Evolutionary conservation across 2,888 invertebrate genomes (phyloP).

Genomic region (Diogma glabrata): DNA sequence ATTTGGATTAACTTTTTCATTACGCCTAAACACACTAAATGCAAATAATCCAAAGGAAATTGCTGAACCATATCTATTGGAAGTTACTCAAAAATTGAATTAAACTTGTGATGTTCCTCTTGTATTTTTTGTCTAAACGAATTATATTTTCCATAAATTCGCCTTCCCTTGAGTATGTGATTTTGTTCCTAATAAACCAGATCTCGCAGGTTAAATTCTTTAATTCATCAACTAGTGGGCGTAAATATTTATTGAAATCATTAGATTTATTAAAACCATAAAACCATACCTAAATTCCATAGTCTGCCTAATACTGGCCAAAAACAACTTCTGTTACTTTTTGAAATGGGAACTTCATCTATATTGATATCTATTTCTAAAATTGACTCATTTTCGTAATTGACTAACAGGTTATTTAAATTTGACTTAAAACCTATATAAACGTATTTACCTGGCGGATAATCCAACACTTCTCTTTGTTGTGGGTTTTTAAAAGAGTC

Average conservation of each 20-base stretch:
- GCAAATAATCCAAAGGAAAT: neutral
- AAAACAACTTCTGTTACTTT: constrained; percentile 9
- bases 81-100: constrained; percentile 16
- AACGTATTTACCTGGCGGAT: constrained; percentile 3
- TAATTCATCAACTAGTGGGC: neutral
- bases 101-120: constrained; percentile 17
- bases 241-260: neutral
- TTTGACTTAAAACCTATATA: neutral
- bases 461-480: neutral
- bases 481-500: neutral
- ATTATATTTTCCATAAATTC: constrained; percentile 15
- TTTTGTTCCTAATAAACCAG: constrained; percentile 14
- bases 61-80: constrained; percentile 17
- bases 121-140: constrained; percentile 14
- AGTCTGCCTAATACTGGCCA: constrained; percentile 9
- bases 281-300: neutral
- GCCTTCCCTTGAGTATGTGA: constrained; percentile 14
- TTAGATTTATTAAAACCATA: neutral
- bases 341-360: constrained; percentile 13
- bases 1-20: neutral
- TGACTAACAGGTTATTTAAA: neutral
- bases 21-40: neutral
- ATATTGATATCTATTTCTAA: constrained; percentile 13
- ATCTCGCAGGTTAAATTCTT: constrained; percentile 14
- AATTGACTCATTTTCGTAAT: neutral